Evolutionary conservation across 2,797 vertebrate species (phyloP).

Genomic region (Gallirallus australis): DNA sequence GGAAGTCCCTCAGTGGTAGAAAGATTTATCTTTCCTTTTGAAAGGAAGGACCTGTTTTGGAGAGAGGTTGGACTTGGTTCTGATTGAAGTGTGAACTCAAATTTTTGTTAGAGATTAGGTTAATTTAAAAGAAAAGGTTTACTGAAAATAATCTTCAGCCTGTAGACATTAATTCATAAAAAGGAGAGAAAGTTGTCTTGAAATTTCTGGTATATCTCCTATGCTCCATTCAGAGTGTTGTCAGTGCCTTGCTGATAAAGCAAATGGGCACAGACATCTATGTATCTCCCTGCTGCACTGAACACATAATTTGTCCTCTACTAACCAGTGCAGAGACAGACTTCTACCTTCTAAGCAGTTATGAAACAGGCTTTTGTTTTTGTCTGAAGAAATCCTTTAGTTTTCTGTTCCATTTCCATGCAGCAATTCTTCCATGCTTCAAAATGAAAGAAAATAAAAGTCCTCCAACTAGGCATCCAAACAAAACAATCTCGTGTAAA

Average conservation of each 20-base stretch:
- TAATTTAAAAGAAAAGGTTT: background rate
- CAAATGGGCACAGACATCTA: background rate
- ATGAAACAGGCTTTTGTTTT: background rate
- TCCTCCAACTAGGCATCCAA: slow-evolving; percentile 35
- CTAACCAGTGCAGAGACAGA: background rate
- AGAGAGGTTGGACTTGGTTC: background rate
- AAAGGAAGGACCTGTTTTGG: background rate
- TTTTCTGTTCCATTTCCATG: slow-evolving; percentile 10
- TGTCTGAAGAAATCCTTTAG: background rate
- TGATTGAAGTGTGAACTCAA: background rate
- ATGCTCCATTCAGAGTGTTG: background rate
- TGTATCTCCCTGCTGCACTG: background rate
- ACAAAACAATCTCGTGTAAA: slow-evolving; percentile 61
- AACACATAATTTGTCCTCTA: background rate
- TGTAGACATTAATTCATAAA: background rate
- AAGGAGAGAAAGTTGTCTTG: background rate
- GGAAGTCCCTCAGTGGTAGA: background rate
- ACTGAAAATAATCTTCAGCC: background rate
- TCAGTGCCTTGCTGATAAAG: background rate
- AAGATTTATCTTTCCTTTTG: background rate
- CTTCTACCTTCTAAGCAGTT: background rate
- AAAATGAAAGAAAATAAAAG: background rate
- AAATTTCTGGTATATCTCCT: background rate
- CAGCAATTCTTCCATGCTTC: background rate
- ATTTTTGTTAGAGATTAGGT: background rate